Percentiles rank a stretch among this genome's conserved stretches.
phyloP scores from a whole-genome alignment of 2,113 vertebrate genomes.

The Eubucco bourcierii region DNA sequence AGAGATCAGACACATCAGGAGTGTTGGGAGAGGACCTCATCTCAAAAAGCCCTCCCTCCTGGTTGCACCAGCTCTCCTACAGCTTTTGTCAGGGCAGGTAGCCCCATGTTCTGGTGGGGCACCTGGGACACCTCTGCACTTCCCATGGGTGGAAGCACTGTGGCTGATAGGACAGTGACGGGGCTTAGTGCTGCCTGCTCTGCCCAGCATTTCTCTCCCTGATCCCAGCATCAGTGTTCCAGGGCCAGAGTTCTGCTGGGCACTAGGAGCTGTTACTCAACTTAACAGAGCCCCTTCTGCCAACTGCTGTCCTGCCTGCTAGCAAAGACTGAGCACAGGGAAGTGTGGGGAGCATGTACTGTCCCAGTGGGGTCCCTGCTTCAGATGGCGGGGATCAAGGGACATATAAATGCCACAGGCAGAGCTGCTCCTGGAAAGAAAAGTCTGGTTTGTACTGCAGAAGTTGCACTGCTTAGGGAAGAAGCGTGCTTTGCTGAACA shows the following conservation, averaged over 20 bases:
- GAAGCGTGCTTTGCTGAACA: not conserved
- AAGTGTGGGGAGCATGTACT: accelerated
- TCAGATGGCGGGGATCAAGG: not conserved
- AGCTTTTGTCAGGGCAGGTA: not conserved
- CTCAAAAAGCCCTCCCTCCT: not conserved
- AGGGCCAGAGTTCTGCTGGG: not conserved
- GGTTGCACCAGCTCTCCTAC: accelerated
- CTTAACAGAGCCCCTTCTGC: not conserved
- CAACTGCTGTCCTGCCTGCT: not conserved
- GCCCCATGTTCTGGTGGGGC: accelerated
- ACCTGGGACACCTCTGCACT: not conserved
- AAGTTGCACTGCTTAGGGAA: not conserved
- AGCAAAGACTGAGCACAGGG: not conserved
- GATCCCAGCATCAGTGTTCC: not conserved
- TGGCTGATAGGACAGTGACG: not conserved
- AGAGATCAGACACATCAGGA: constrained; percentile 33
- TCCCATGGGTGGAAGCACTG: accelerated
- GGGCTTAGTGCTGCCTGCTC: not conserved
- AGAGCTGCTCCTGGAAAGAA: not conserved
- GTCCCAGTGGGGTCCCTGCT: not conserved
- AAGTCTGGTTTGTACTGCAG: not conserved
- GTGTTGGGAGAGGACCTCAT: not conserved
- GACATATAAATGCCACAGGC: not conserved
- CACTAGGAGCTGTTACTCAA: accelerated
- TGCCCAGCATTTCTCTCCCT: not conserved